These are phyloP conservation scores for Glaucidium brasilianum DNA, from an alignment of 2,113 vertebrate species.

Conservation along the genomic window DNA sequence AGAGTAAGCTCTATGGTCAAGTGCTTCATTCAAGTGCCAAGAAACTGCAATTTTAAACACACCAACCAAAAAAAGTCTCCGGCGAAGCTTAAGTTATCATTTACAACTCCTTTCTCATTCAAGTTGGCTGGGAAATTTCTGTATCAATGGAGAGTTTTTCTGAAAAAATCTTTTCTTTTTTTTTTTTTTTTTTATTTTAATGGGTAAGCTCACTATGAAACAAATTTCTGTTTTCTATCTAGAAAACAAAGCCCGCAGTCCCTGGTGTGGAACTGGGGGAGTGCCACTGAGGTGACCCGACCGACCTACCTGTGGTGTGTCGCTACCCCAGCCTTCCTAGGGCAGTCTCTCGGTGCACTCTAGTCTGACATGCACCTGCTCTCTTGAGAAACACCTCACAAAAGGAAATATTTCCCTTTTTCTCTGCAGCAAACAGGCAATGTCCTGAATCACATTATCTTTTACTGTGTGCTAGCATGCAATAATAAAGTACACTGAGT, in stretches of 20 bases:
- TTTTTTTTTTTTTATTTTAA: fast-evolving
- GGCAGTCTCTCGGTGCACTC: not conserved
- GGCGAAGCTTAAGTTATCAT: not conserved
- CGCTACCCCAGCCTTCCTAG: not conserved
- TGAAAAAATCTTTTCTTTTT: not conserved
- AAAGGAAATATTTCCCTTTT: not conserved
- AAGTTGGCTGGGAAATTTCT: not conserved
- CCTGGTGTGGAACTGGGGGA: not conserved
- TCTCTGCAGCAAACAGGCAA: not conserved
- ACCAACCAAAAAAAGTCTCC: not conserved
- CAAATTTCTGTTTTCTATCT: not conserved
- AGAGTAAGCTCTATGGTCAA: not conserved
- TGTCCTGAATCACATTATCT: too few relatives aligned
- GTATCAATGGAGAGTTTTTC: not conserved
- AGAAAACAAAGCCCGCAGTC: not conserved
- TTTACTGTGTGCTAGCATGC: not conserved
- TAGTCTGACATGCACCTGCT: not conserved
- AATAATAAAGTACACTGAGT: fast-evolving
- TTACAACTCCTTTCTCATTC: not conserved
- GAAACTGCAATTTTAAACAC: not conserved
- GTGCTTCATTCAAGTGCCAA: not conserved
- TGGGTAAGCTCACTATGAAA: not conserved
- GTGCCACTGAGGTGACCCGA: too few relatives aligned
- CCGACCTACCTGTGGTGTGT: too few relatives aligned
- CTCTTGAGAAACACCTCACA: not conserved